These are phyloP conservation scores for Dorcus hopei DNA, from an alignment of 2,888 invertebrate genomes.

Conservation along the genomic window DNA sequence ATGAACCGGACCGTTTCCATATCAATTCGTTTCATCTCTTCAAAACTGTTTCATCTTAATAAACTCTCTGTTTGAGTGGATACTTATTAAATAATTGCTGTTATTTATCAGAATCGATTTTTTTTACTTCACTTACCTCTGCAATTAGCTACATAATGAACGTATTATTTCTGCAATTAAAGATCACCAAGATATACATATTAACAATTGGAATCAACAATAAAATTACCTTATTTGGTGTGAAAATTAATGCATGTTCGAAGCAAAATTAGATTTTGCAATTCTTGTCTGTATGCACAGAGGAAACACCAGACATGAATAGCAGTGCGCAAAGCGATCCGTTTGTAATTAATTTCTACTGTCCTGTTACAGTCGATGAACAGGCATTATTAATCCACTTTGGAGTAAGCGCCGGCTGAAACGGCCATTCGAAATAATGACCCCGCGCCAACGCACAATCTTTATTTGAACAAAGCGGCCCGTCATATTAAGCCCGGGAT, in stretches of 20 bases:
- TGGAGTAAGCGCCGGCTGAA: slow-evolving; percentile 28
- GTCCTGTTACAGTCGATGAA: slow-evolving; percentile 37
- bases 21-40: slow-evolving; percentile 23
- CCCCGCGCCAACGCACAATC: slow-evolving; percentile 28
- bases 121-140: background rate
- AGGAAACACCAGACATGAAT: too few species aligned
- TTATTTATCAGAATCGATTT: background rate
- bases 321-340: slow-evolving; percentile 32
- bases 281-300: too few species aligned
- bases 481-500: slow-evolving; percentile 24
- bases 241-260: too few species aligned
- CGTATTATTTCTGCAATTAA: background rate
- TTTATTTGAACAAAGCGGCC: slow-evolving; percentile 28
- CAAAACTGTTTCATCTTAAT: slow-evolving; percentile 19
- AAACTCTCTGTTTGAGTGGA: slow-evolving; percentile 2
- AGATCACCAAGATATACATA: too few species aligned
- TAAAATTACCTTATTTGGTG: too few species aligned
- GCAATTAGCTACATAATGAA: background rate
- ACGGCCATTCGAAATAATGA: slow-evolving; percentile 34
- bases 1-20: slow-evolving; percentile 16
- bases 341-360: slow-evolving; percentile 43
- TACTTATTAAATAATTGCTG: background rate
- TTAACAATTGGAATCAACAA: too few species aligned
- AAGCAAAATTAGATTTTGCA: too few species aligned
- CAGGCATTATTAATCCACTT: slow-evolving; percentile 39